phyloP scores from a whole-genome alignment of 2,888 invertebrate species.

The Choristoneura rosaceana region DNA sequence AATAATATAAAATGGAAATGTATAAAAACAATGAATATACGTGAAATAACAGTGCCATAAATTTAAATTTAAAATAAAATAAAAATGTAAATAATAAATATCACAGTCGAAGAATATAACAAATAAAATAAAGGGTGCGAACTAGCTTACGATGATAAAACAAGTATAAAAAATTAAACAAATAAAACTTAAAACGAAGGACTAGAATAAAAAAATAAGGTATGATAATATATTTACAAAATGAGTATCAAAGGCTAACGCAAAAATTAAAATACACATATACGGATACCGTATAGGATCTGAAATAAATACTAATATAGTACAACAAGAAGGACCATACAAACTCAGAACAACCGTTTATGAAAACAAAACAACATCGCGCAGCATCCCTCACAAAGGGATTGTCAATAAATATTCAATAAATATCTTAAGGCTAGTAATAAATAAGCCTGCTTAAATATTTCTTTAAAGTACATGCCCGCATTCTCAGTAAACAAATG shows the following conservation, averaged over 20 bases:
- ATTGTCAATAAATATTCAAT: conserved; percentile 71
- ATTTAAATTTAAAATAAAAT: background rate
- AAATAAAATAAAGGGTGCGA: conserved; percentile 43
- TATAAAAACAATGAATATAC: conserved; percentile 38
- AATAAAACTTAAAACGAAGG: conserved; percentile 64
- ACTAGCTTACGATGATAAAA: conserved; percentile 51
- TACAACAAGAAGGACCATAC: conserved; percentile 74
- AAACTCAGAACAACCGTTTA: conserved; percentile 76
- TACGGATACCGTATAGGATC: conserved; percentile 82
- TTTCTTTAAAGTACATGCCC: conserved; percentile 27
- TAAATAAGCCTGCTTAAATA: conserved; percentile 63
- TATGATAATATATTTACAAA: conserved; percentile 50
- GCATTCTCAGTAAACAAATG: conserved; percentile 43
- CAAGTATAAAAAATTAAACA: conserved; percentile 43
- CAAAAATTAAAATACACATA: conserved; percentile 75
- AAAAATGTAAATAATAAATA: conserved; percentile 10
- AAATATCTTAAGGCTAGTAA: conserved; percentile 74
- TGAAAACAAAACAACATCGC: conserved; percentile 69
- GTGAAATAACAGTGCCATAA: background rate
- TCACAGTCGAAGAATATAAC: conserved; percentile 33
- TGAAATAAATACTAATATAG: conserved; percentile 77
- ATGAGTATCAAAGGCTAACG: conserved; percentile 52
- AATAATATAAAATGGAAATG: conserved; percentile 45
- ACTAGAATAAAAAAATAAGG: conserved; percentile 65
- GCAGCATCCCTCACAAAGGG: conserved; percentile 71